These are phyloP conservation scores for Rhincodon typus DNA, from an alignment of 2,797 vertebrate genomes.

Conservation along the genomic window DNA sequence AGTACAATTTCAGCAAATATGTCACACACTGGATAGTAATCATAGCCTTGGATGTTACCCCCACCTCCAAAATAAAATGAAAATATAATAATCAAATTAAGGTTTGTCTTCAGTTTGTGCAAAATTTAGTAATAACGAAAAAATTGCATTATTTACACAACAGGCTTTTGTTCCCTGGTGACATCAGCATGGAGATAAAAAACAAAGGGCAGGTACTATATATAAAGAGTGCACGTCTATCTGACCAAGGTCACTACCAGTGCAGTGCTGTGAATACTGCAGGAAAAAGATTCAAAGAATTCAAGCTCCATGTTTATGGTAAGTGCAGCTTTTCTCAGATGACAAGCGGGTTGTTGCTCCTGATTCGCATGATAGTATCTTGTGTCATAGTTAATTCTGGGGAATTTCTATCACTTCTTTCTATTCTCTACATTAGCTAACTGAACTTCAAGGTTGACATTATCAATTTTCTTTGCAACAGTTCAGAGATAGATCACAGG, in stretches of 20 bases:
- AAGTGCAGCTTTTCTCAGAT: slow-evolving; percentile 40
- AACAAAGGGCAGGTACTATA: slow-evolving; percentile 72
- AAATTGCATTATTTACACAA: slow-evolving; percentile 12
- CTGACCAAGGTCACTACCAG: slow-evolving; percentile 85
- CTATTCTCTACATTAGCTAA: not conserved
- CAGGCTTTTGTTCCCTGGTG: slow-evolving; percentile 77
- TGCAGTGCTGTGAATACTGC: slow-evolving; percentile 76
- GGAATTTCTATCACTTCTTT: not conserved
- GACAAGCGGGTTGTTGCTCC: not conserved
- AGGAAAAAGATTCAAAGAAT: slow-evolving; percentile 79
- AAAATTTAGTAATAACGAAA: not conserved
- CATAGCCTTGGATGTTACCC: not conserved
- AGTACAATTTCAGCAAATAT: not conserved
- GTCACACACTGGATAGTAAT: not conserved
- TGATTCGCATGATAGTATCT: not conserved
- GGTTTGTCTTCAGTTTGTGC: not conserved
- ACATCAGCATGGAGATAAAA: slow-evolving; percentile 74
- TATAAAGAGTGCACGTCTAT: slow-evolving; percentile 72
- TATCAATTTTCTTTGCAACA: not conserved
- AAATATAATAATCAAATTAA: not conserved
- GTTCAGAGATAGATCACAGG: not conserved
- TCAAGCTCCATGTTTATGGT: slow-evolving; percentile 77
- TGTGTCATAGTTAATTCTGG: not conserved
- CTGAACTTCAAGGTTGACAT: not conserved
- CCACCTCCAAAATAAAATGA: no score